Percentiles rank a stretch among this genome's conserved stretches.
These are phyloP conservation scores for Azorinus chamasolen DNA, from an alignment of 2,888 invertebrate genomes.

Conservation along the genomic window DNA sequence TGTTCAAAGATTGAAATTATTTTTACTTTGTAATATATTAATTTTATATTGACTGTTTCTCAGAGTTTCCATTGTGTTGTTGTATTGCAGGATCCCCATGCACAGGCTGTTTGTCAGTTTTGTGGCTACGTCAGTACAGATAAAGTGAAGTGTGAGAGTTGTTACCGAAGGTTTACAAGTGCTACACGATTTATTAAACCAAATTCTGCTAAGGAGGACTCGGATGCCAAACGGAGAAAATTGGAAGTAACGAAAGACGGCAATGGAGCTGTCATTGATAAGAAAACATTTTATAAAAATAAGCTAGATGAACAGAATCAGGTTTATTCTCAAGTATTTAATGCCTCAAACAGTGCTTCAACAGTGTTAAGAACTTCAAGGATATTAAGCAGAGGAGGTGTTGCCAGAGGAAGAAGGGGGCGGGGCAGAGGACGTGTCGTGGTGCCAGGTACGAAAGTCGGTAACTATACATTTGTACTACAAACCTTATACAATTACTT, in stretches of 20 bases:
- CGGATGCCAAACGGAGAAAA: slow-evolving; percentile 55
- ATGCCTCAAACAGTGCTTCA: slow-evolving; percentile 13
- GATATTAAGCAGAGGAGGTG: slow-evolving; percentile 11
- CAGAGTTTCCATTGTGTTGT: too few species aligned
- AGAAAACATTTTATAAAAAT: slow-evolving; percentile 48
- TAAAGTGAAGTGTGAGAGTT: slow-evolving; percentile 92
- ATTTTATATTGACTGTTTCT: too few species aligned
- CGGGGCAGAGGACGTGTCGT: slow-evolving; percentile 52
- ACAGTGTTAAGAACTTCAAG: slow-evolving; percentile 15
- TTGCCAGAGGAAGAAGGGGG: slow-evolving; percentile 33
- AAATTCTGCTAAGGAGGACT: slow-evolving; percentile 26
- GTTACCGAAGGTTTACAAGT: slow-evolving; percentile 85
- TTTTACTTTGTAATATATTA: too few species aligned
- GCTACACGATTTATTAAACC: slow-evolving; percentile 44
- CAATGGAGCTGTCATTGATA: slow-evolving; percentile 17
- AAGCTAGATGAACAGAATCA: slow-evolving; percentile 49
- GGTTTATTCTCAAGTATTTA: slow-evolving; percentile 51
- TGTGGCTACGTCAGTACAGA: slow-evolving; percentile 94
- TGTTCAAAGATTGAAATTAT: too few species aligned
- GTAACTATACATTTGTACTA: neutral
- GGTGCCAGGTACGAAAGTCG: slow-evolving; percentile 43
- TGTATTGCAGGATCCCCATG: slow-evolving; percentile 64
- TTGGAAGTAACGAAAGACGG: slow-evolving; percentile 12
- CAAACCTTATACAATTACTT: neutral
- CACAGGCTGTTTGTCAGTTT: slow-evolving; percentile 89